Evolutionary conservation across 1,140 invertebrate species (phyloP).

Genomic region (Hetaerina americana): DNA sequence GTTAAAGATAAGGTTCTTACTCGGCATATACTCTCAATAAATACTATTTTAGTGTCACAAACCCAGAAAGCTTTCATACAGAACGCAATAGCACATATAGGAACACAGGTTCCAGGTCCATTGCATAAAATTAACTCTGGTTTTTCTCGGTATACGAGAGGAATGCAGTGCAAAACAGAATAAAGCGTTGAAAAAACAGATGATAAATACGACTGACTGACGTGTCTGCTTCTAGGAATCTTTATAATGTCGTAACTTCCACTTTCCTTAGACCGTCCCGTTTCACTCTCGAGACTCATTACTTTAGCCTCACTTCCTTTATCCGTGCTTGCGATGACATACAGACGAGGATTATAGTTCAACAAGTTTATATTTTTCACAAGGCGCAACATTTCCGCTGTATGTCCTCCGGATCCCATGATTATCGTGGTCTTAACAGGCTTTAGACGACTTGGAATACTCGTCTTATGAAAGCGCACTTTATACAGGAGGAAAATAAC

Average conservation of each 20-base stretch:
- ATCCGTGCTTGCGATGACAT: constrained; percentile 69
- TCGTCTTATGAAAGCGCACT: too few relatives aligned
- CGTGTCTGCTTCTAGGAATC: constrained; percentile 73
- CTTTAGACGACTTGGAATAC: background rate
- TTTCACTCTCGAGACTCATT: constrained; percentile 32
- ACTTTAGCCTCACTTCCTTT: constrained; percentile 54
- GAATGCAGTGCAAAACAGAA: constrained; percentile 51
- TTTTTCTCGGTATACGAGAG: constrained; percentile 49
- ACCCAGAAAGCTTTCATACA: constrained; percentile 51
- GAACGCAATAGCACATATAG: constrained; percentile 61
- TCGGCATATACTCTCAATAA: constrained; percentile 88
- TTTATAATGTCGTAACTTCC: constrained; percentile 37
- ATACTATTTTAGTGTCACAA: constrained; percentile 61
- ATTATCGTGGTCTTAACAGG: constrained; percentile 24
- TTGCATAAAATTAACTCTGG: constrained; percentile 80
- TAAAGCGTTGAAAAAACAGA: constrained; percentile 64
- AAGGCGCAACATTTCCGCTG: constrained; percentile 73
- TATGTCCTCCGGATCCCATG: constrained; percentile 64
- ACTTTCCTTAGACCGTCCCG: background rate
- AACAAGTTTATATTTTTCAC: constrained; percentile 40
- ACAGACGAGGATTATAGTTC: constrained; percentile 55
- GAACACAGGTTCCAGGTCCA: constrained; percentile 91
- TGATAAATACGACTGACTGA: constrained; percentile 72
- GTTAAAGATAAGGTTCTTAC: constrained; percentile 77
- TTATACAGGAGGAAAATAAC: too few relatives aligned